Evolutionary conservation across 2,888 invertebrate species (phyloP).

Genomic region (Thymelicus lineola): DNA sequence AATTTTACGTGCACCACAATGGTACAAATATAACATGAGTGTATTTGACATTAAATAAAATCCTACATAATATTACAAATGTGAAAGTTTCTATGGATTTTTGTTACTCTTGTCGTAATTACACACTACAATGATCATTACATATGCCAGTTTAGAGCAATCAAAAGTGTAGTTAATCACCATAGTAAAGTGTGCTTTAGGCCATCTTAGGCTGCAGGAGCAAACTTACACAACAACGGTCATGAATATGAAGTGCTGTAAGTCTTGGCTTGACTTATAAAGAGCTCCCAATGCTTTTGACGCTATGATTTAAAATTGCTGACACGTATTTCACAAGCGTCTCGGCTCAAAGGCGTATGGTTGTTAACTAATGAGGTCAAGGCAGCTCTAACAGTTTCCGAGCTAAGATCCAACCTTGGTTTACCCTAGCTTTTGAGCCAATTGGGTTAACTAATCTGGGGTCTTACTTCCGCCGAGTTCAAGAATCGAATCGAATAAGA

Average conservation of each 20-base stretch:
- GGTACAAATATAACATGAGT: no score
- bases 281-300: constrained; percentile 2
- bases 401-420: constrained; percentile 1
- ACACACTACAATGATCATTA: no score
- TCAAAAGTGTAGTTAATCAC: background rate
- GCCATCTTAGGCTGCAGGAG: background rate
- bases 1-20: no score
- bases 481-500: background rate
- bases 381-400: constrained; percentile 1
- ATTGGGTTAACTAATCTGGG: background rate
- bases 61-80: no score
- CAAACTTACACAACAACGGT: background rate
- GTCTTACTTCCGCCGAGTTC: background rate
- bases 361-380: constrained; percentile 13
- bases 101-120: no score
- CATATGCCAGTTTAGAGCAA: no score
- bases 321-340: constrained; percentile 6
- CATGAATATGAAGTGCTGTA: constrained; percentile 4
- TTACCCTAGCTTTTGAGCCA: constrained; percentile 5
- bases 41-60: no score
- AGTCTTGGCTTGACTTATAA: background rate
- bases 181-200: background rate
- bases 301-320: constrained; percentile 3
- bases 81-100: no score
- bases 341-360: constrained; percentile 2